Conservation (phyloP, 2,888 invertebrate genomes). For the Orchesella flavescens region DNA sequence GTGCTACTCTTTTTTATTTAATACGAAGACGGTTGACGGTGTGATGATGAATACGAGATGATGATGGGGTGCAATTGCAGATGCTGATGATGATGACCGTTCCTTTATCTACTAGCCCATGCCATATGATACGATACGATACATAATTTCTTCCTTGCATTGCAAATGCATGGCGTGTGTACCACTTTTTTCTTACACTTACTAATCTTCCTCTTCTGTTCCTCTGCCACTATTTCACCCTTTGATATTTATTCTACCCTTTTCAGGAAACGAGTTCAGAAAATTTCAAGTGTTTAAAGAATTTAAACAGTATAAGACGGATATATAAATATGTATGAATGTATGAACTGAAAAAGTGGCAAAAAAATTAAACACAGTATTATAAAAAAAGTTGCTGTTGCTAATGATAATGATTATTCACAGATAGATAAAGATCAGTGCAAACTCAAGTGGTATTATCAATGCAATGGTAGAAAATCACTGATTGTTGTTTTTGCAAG, state of each 20-base stretch:
- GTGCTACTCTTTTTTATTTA: background rate
- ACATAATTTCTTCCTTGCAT: constrained; percentile 24
- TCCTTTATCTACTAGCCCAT: constrained; percentile 10
- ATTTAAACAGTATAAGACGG: constrained; percentile 9
- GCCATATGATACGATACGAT: background rate
- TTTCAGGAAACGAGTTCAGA: constrained; percentile 38
- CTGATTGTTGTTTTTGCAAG: background rate
- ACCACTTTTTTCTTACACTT: constrained; percentile 24
- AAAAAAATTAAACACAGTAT: no score
- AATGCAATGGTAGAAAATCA: no score
- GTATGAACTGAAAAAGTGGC: no score
- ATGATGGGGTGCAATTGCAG: constrained; percentile 15
- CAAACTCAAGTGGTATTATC: no score
- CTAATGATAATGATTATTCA: no score
- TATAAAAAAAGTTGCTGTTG: no score
- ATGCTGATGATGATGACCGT: constrained; percentile 30
- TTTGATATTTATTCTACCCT: constrained; percentile 6
- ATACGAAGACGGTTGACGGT: constrained; percentile 5
- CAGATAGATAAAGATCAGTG: no score
- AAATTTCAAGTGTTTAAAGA: constrained; percentile 9
- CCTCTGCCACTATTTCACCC: constrained; percentile 9
- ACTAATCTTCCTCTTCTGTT: background rate
- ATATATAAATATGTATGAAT: no score
- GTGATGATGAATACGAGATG: constrained; percentile 26
- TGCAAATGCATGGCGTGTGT: constrained; percentile 34